Conservation (phyloP, 2,888 invertebrate genomes). For the Sminthurides aquaticus region DNA sequence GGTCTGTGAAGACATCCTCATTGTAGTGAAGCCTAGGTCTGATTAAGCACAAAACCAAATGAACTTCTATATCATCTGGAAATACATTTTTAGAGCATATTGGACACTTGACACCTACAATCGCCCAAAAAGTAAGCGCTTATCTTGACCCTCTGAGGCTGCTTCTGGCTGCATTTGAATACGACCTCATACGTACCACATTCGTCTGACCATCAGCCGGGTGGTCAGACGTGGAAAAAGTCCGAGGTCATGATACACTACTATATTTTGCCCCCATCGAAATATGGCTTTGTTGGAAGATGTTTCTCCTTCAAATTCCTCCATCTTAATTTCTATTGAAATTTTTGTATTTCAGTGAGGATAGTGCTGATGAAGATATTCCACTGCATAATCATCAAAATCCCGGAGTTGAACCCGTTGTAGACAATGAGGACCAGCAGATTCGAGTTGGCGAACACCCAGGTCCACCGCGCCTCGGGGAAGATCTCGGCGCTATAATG, state of each 20-base stretch:
- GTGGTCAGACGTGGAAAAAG: slow-evolving; percentile 36
- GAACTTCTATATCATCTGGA: slow-evolving; percentile 98
- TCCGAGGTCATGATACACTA: slow-evolving; percentile 34
- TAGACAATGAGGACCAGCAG: no score
- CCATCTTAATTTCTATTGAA: no score
- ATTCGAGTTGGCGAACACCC: no score
- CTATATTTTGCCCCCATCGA: slow-evolving; percentile 34
- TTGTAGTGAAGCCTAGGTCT: slow-evolving; percentile 98
- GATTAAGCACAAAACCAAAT: slow-evolving; percentile 98
- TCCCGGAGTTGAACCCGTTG: no score
- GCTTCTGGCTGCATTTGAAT: slow-evolving; percentile 22
- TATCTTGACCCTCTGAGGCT: slow-evolving; percentile 22
- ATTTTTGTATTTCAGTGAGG: no score
- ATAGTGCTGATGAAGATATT: no score
- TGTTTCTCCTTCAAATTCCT: no score
- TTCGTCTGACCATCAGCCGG: slow-evolving; percentile 23
- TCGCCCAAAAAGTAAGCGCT: slow-evolving; percentile 20
- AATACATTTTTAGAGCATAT: slow-evolving; percentile 97
- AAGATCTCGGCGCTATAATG: no score
- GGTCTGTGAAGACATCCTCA: slow-evolving; percentile 92
- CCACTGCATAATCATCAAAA: no score
- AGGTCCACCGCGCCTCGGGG: no score
- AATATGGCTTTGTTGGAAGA: no score
- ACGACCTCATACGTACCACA: slow-evolving; percentile 21
- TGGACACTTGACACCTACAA: slow-evolving; percentile 91